A percentile compares a stretch with the other conserved stretches of the same genome.
phyloP scores from a whole-genome alignment of 2,888 invertebrate species.

The Amaurobius ferox region DNA sequence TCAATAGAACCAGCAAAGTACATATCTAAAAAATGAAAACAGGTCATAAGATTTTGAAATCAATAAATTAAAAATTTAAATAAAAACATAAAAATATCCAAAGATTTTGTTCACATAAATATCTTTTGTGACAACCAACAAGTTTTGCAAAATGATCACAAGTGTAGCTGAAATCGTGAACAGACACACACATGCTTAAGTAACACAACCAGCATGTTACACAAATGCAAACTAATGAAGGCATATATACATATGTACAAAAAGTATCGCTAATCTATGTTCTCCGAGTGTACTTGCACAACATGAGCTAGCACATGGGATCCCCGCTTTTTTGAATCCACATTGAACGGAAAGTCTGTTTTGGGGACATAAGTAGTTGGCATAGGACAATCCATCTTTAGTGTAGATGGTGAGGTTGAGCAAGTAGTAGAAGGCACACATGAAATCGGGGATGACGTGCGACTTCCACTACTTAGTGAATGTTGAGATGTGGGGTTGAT shows the following conservation, averaged over 20 bases:
- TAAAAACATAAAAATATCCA: conserved; percentile 1
- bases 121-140: neutral
- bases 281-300: conserved; percentile 52
- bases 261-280: conserved; percentile 28
- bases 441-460: conserved; percentile 72
- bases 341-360: conserved; percentile 13
- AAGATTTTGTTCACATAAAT: conserved; percentile 5
- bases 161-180: neutral
- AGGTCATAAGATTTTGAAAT: neutral
- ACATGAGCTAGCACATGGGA: conserved; percentile 45
- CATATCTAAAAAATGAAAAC: neutral
- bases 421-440: conserved; percentile 53
- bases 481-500: conserved; percentile 38
- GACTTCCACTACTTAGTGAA: conserved; percentile 69
- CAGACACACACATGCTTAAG: neutral
- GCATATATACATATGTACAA: conserved; percentile 48
- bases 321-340: conserved; percentile 24
- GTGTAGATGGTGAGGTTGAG: conserved; percentile 47
- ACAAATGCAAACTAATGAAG: conserved; percentile 19
- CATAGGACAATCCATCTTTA: conserved; percentile 38
- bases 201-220: conserved; percentile 67
- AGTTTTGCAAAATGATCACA: neutral
- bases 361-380: conserved; percentile 17
- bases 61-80: neutral
- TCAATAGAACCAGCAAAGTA: neutral